Evolutionary conservation across 2,888 invertebrate species (phyloP), one percentile per base, ranked within the genome.

Genomic region (Acleris sparsana): DNA sequence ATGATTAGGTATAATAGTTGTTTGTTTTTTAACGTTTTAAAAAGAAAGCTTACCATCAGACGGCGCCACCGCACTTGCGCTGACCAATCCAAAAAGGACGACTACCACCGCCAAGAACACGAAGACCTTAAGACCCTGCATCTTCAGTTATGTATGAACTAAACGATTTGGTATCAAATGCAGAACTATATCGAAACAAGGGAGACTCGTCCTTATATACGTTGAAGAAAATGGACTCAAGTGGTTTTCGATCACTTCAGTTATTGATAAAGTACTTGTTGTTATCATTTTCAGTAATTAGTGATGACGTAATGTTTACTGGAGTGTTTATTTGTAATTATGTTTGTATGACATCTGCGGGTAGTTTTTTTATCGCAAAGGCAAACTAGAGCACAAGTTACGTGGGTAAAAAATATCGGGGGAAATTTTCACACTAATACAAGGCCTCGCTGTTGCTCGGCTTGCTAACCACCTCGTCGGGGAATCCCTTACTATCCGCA

Each of bases 101-200:
- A 60, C 44, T 51, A 55, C 20, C 60, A 60, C 59, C 18, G 17
- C 17, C 60, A 65, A 20, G n/a, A 51, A 13, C 1, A 65, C 53
- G 1, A 51, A 43, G 29, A 51, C n/a, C 55, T 65, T 65, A 3
- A 60, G 20, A 44, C 51, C 51, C 60, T 65, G 60, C 65, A 65
- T 65, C 44, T 65, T 64, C 20, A 55, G 17, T 49, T 16, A n/a
- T 6, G n/a, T 44, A 5, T 44, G n/a, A 6, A 44, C n/a, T 13
- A n/a, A 4, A 44, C 16, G 6, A 16, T 16, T n/a, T 2, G 44
- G n/a, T 16, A 13, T 17, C 5, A 25, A 17, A 9, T 25, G 11
- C 3, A 7, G 44, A 44, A 56, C 44, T 56, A 18, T 56, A 17
- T 20, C 25, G 53, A 18, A 59, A 7, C 13, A n/a, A 11, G 4